These are phyloP conservation scores for Cossypha dichroa DNA, from an alignment of 2,797 vertebrate genomes.

Conservation along the genomic window DNA sequence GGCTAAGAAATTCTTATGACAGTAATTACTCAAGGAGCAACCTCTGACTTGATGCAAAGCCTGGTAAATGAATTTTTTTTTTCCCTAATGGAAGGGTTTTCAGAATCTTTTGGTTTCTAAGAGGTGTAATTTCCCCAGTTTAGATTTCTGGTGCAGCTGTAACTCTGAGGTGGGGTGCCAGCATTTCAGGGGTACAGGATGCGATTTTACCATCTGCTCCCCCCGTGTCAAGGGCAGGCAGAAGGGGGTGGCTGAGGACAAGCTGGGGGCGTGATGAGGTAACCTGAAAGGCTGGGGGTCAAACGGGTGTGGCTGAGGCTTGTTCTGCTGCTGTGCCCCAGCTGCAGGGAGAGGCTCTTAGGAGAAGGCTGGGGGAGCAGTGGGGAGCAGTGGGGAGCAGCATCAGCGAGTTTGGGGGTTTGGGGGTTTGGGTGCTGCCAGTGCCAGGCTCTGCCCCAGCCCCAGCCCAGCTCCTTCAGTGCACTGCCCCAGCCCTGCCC, in stretches of 20 bases:
- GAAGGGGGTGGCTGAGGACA: neutral
- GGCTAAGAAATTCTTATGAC: neutral
- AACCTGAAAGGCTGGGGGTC: fast-evolving
- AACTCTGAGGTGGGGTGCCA: neutral
- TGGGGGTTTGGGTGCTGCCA: too few relatives aligned
- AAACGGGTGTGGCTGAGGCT: neutral
- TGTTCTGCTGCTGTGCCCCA: neutral
- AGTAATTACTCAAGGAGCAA: neutral
- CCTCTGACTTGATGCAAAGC: neutral
- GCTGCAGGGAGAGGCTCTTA: neutral
- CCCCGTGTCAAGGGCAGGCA: neutral
- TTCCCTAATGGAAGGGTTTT: fast-evolving
- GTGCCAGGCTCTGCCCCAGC: neutral
- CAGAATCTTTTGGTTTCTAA: neutral
- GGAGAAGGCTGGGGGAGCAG: neutral
- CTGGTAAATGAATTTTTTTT: neutral
- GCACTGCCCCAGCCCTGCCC: fast-evolving
- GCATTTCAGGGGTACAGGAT: fast-evolving
- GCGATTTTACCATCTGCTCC: neutral
- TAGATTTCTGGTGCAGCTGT: neutral
- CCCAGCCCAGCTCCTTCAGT: too few relatives aligned
- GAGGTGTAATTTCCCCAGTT: neutral
- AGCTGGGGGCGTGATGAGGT: neutral
- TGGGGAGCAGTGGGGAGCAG: neutral
- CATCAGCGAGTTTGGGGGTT: fast-evolving